phyloP scores from a whole-genome alignment of 2,797 vertebrate genomes.

The Chaetodon trifasciatus region DNA sequence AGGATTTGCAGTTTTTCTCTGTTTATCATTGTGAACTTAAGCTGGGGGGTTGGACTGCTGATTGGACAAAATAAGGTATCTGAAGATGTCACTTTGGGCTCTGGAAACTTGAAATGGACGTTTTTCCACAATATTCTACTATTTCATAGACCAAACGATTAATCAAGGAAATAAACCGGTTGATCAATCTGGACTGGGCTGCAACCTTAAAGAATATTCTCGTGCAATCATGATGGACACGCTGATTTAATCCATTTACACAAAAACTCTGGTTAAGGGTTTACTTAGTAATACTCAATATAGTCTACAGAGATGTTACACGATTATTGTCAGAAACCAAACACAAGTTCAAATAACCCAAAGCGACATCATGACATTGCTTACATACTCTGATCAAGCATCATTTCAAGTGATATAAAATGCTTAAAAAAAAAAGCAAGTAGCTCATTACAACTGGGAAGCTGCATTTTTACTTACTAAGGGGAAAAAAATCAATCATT shows the following conservation, averaged over 20 bases:
- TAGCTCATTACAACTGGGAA: neutral
- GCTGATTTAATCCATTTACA: neutral
- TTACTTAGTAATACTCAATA: neutral
- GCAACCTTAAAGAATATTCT: neutral
- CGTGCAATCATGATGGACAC: neutral
- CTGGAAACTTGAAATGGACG: too few species aligned
- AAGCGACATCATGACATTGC: neutral
- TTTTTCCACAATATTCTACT: too few species aligned
- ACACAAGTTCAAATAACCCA: too few species aligned
- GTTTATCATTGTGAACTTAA: neutral
- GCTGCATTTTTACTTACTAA: neutral
- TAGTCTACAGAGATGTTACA: neutral
- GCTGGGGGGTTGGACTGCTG: neutral
- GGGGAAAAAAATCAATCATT: neutral
- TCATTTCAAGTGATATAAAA: neutral
- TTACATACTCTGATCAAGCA: neutral
- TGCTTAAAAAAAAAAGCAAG: neutral
- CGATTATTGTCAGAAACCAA: too few species aligned
- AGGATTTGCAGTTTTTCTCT: neutral
- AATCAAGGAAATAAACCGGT: neutral
- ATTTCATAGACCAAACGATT: neutral
- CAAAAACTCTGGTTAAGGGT: neutral
- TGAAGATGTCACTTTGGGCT: neutral
- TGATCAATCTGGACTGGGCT: neutral
- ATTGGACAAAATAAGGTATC: neutral